Base-by-base conservation (phyloP, 1,140 invertebrate genomes). In the Chionoecetes opilio region DNA sequence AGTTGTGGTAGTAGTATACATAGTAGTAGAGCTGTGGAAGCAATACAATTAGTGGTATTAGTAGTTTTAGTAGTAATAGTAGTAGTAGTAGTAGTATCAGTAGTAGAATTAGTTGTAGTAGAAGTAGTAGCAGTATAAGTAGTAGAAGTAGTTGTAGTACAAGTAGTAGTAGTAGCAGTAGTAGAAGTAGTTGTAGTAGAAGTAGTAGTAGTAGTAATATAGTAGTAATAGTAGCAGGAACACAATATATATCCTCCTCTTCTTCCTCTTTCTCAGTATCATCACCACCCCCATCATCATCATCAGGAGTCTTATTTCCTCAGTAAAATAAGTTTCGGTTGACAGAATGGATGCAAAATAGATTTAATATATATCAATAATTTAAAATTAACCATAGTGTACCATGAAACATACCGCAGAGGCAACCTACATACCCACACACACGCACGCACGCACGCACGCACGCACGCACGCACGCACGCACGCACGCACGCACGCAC, bases 391-490 rank as follows among this genome's bases (percentile, higher is more conserved):
- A n/a, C n/a, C n/a, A n/a, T n/a, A n/a, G n/a, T n/a, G n/a, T n/a
- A n/a, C n/a, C n/a, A n/a, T n/a, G n/a, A n/a, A n/a, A n/a, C n/a
- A n/a, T n/a, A n/a, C n/a, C n/a, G n/a, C n/a, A n/a, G 63, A 75
- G 63, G n/a, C 63, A 75, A n/a, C 63, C 63, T 75, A n/a, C n/a
- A n/a, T n/a, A n/a, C n/a, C n/a, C n/a, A n/a, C n/a, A n/a, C n/a
- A n/a, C n/a, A n/a, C n/a, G 63, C 63, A 75, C 63, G 63, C 63
- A 75, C 63, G n/a, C 63, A 75, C 63, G n/a, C 63, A 75, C 63
- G n/a, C 63, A 75, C 63, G n/a, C 63, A 75, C 63, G n/a, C 63
- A 75, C 63, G n/a, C 63, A 75, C 63, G n/a, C 63, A 75, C 63
- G n/a, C 63, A 75, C 63, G n/a, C 63, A 75, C 63, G n/a, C 63